Evolutionary conservation across 2,888 invertebrate genomes (phyloP), one percentile per base, ranked within the genome.

Genomic region (Melinaea marsaeus): DNA sequence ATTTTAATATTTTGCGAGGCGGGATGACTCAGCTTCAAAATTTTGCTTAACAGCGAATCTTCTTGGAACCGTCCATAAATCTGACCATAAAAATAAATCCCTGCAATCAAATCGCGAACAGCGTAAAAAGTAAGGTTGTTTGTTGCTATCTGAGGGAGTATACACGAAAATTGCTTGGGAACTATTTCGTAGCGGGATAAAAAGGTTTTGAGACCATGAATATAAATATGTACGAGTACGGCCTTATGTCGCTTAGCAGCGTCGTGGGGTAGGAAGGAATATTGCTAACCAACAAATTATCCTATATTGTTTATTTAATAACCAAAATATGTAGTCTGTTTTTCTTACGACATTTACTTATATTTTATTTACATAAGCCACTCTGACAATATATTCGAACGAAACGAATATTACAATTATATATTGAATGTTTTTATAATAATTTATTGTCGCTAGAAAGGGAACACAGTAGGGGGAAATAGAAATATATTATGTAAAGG

Each of bases 1-100:
- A 51, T 51, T 51, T 51, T 51, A 69, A 67, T 69, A 63, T 63
- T 61, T 67, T 63, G 58, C 59, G 55, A 68, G 57, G 47, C 64
- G 64, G 57, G 60, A 67, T 63, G 65, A 57, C 58, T 65, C 57
- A 62, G 59, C 63, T 57, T 67, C 62, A 64, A 67, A 68, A 65
- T 67, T 67, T 71, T 66, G 67, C 67, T 60, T 60, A 79, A 77
- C 79, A 75, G 79, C 82, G 75, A 84, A 86, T 85, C 84, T 82
- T 77, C 78, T 75, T 75, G 79, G 79, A 84, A 84, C 83, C 83
- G 84, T 83, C 86, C 83, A 86, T 89, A 89, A 89, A 90, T 85
- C 85, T 86, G 86, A 84, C 78, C 86, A 84, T 89, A 89, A 90
- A 88, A 89, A 81, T 86, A 89, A 88, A 89, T 87, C 89, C 88